These are phyloP conservation scores for Leucophenga montana DNA, from an alignment of 2,888 invertebrate species.

Conservation along the genomic window DNA sequence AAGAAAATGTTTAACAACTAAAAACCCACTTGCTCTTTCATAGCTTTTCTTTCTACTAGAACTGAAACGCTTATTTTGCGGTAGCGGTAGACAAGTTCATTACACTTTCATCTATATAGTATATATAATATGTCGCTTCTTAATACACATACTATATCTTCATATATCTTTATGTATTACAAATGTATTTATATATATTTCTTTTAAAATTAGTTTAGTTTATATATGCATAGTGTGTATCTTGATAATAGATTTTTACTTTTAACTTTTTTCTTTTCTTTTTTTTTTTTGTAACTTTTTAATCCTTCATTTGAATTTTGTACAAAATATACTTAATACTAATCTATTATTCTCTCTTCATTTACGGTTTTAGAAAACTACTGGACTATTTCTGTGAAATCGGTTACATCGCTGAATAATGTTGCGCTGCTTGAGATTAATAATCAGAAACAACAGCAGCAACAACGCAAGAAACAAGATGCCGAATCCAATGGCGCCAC, in stretches of 20 bases:
- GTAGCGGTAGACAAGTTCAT: too few relatives aligned
- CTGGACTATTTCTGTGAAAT: constrained; percentile 70
- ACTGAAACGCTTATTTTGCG: too few relatives aligned
- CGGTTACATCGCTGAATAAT: constrained; percentile 71
- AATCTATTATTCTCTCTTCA: constrained; percentile 42
- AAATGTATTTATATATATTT: not conserved
- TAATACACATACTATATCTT: too few relatives aligned
- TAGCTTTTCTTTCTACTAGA: too few relatives aligned
- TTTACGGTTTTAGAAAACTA: constrained; percentile 56
- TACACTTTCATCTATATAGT: too few relatives aligned
- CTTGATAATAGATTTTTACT: constrained; percentile 27
- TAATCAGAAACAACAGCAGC: constrained; percentile 40
- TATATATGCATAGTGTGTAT: constrained; percentile 26
- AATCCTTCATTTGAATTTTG: not conserved
- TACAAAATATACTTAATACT: constrained; percentile 27
- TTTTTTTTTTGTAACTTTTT: constrained; percentile 20
- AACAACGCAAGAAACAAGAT: constrained; percentile 8
- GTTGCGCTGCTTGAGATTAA: constrained; percentile 48
- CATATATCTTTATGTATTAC: not conserved
- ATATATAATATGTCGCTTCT: too few relatives aligned
- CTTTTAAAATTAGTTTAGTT: not conserved
- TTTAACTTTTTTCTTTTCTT: constrained; percentile 34
- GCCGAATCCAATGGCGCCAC: not conserved
- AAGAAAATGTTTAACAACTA: too few relatives aligned
- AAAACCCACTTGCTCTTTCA: too few relatives aligned